Evolutionary conservation across 2,888 invertebrate genomes (phyloP).

Genomic region (Linnaemya vulpina): DNA sequence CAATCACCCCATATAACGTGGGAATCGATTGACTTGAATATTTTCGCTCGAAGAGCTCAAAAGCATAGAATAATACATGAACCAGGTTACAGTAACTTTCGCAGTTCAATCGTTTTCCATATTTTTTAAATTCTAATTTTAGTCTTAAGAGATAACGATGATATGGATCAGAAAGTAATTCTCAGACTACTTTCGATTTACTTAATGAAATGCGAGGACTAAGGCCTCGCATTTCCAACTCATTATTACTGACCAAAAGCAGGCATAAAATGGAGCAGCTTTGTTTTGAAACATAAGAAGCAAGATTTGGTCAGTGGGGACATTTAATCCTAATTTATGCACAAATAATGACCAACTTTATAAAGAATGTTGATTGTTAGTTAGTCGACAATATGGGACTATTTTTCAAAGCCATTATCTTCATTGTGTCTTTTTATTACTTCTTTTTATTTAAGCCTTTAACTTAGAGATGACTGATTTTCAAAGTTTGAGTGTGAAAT

Average conservation of each 20-base stretch:
- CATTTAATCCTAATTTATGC: slow-evolving; percentile 70
- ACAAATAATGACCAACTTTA: slow-evolving; percentile 68
- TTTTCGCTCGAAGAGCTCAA: no score
- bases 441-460: not conserved
- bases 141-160: no score
- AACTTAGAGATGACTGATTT: not conserved
- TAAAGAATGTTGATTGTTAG: slow-evolving; percentile 50
- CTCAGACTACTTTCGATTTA: not conserved
- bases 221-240: slow-evolving; percentile 34
- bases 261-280: slow-evolving; percentile 55
- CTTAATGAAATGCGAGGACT: not conserved
- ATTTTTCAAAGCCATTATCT: slow-evolving; percentile 36
- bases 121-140: no score
- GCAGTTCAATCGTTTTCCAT: no score
- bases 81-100: no score
- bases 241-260: slow-evolving; percentile 63
- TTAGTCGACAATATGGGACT: slow-evolving; percentile 40
- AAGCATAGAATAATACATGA: no score
- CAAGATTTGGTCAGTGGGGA: slow-evolving; percentile 50
- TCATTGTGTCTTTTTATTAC: slow-evolving; percentile 19
- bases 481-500: not conserved
- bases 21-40: no score
- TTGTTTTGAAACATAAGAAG: not conserved
- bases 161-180: not conserved
- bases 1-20: no score